Conservation (phyloP, 2,888 invertebrate genomes). For the Labia minor region DNA sequence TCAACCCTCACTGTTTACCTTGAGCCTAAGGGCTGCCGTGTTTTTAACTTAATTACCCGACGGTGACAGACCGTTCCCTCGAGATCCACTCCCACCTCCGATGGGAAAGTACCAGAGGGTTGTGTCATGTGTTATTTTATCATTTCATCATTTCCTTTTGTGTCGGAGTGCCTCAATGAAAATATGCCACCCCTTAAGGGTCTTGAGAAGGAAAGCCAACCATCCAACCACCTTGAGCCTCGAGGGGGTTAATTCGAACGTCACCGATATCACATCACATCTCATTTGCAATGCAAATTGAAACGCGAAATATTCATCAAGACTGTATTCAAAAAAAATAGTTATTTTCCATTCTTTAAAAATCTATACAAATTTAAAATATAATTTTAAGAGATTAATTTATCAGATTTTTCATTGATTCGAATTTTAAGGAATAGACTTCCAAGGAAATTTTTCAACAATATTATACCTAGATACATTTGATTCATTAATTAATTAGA, state of each 20-base stretch:
- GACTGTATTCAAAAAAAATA: no score
- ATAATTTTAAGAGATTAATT: no score
- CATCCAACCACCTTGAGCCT: no score
- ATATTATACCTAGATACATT: no score
- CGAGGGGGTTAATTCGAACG: not conserved
- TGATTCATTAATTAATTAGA: no score
- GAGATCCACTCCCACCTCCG: not conserved
- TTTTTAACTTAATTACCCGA: conserved; percentile 3
- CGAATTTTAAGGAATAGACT: no score
- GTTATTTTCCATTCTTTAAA: no score
- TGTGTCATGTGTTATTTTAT: not conserved
- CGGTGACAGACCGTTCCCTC: not conserved
- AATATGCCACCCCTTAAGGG: no score
- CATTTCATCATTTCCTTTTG: not conserved
- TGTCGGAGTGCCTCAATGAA: not conserved
- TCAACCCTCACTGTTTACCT: not conserved
- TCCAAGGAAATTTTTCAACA: no score
- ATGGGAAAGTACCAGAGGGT: not conserved
- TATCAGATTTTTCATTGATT: no score
- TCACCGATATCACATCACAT: not conserved
- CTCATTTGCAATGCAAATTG: not conserved
- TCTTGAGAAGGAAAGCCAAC: no score
- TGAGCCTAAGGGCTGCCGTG: not conserved
- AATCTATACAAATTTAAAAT: no score
- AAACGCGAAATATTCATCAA: not conserved